Evolutionary conservation across 2,113 vertebrate species (phyloP), one percentile per base, ranked within the genome.

Genomic region (Recurvirostra avosetta): DNA sequence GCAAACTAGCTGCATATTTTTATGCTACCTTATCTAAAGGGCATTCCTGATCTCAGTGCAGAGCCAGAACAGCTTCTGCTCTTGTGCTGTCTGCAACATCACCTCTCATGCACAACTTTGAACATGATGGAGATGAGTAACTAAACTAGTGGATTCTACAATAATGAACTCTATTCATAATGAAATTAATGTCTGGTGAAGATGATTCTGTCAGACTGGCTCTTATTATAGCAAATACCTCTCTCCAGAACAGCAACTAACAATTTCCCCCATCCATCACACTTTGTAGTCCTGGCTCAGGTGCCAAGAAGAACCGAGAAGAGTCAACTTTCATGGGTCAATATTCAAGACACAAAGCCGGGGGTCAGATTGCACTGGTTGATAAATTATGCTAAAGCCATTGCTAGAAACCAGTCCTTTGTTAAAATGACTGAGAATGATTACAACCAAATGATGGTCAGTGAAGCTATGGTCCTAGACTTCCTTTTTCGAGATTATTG

Each of bases 371-470:
- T 84, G 30, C 21, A 40, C 10, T 55, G 36, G 6, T 21, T 90
- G 67, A 73, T 83, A 90, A 92, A 77, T 77, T 83, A 83, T 63
- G 29, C 63, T 59, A 86, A 92, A 86, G 5, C 20, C 22, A 62
- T 76, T 88, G 45, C 26, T 90, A 84, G 67, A 94, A 92, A 94
- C 88, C 83, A 91, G 40, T 94, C 67, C 8, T 74, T 87, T 92
- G 25, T 96, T 92, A 87, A 93, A 94, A 62, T 43, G 78, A 36
- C 53, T 50, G 22, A 80, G 56, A 82, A 38, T 47, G 4, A 83
- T 58, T 77, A 12, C 43, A 85, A n/a, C 11, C 0, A 2, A 85
- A 73, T 79, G 20, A 53, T 53, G 16, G n/a, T 23, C 41, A 68
- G 29, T 32, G 25, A 80, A 85, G 32, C 70, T 75, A 71, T 17